phyloP scores from a whole-genome alignment of 2,888 invertebrate species.

The Lymantria dispar region DNA sequence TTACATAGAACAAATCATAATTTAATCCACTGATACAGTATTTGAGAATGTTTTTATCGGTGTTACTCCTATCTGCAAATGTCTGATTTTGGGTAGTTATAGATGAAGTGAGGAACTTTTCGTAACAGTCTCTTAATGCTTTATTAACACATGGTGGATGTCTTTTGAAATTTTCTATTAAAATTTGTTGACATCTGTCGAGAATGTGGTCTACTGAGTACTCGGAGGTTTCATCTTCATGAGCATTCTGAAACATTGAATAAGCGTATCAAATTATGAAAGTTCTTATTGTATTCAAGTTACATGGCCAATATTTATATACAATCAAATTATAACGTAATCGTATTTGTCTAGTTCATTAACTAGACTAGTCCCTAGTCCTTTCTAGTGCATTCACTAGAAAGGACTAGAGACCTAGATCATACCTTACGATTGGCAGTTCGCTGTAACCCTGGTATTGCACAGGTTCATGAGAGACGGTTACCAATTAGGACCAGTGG shows the following conservation, averaged over 20 bases:
- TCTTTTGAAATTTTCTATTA: slow-evolving; percentile 58
- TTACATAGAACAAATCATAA: slow-evolving; percentile 57
- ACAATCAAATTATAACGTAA: too few relatives aligned
- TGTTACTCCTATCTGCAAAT: slow-evolving; percentile 56
- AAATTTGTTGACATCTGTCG: slow-evolving; percentile 59
- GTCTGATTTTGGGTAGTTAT: slow-evolving; percentile 56
- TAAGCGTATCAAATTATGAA: background rate
- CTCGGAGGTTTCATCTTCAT: slow-evolving; percentile 54
- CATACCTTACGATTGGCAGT: too few relatives aligned
- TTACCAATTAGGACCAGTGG: too few relatives aligned
- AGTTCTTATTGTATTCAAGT: too few relatives aligned
- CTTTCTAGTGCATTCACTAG: too few relatives aligned
- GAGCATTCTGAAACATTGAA: slow-evolving; percentile 65
- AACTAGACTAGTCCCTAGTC: too few relatives aligned
- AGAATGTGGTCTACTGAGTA: slow-evolving; percentile 49
- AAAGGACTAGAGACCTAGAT: too few relatives aligned
- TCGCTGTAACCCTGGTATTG: too few relatives aligned
- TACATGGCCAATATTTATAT: too few relatives aligned
- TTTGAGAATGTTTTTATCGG: slow-evolving; percentile 59
- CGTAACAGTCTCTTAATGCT: slow-evolving; percentile 57
- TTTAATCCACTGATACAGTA: slow-evolving; percentile 68
- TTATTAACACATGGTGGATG: slow-evolving; percentile 64
- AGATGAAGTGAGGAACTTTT: slow-evolving; percentile 57
- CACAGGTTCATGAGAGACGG: too few relatives aligned
- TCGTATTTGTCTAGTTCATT: too few relatives aligned